These are phyloP conservation scores for Kryphioiulus occultus DNA, from an alignment of 2,888 invertebrate species.

Conservation along the genomic window DNA sequence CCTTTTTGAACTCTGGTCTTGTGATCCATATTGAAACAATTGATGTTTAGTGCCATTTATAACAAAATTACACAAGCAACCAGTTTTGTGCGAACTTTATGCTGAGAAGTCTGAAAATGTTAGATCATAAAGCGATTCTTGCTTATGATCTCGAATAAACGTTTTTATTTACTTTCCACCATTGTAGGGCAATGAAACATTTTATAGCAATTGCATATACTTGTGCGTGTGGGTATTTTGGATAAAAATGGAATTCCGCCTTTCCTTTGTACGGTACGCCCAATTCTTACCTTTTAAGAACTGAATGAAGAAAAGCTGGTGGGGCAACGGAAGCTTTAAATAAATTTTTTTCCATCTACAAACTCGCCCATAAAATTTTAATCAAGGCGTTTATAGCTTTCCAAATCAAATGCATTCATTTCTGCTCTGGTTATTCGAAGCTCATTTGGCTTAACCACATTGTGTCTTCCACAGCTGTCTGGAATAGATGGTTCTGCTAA, in stretches of 20 bases:
- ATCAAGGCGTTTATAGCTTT: slow-evolving; percentile 8
- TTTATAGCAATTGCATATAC: no score
- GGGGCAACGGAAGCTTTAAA: neutral
- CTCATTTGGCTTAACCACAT: slow-evolving; percentile 16
- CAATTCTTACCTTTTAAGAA: neutral
- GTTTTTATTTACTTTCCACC: neutral
- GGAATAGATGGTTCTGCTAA: neutral
- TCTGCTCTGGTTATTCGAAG: slow-evolving; percentile 15
- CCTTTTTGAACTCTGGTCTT: neutral
- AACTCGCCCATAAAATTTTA: slow-evolving; percentile 4
- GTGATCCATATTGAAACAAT: neutral
- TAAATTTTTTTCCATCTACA: neutral
- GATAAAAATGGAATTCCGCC: neutral
- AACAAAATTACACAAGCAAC: neutral
- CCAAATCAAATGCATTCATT: neutral
- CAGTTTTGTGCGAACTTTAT: neutral
- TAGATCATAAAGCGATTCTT: no score
- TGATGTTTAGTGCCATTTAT: neutral
- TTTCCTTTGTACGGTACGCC: neutral
- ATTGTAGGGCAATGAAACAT: neutral
- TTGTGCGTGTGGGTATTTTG: neutral
- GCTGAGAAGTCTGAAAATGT: no score
- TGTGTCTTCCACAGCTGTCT: neutral
- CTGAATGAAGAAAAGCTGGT: neutral
- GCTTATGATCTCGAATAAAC: no score